Evolutionary conservation across 2,113 vertebrate genomes (phyloP).

Genomic region (Neolamprologus falcicula): DNA sequence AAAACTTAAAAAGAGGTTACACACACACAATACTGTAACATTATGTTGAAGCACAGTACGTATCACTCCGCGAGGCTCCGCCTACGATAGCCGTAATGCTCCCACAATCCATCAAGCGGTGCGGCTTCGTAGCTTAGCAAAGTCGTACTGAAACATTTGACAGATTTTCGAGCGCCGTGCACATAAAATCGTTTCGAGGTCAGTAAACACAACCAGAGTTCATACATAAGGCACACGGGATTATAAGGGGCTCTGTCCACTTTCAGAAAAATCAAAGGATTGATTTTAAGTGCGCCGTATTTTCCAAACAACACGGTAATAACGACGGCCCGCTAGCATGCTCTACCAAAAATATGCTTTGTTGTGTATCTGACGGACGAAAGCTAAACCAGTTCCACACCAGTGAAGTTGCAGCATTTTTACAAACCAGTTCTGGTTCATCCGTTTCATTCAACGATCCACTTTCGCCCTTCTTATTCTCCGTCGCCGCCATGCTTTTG

Average conservation of each 20-base stretch:
- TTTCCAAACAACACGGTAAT: rapidly evolving
- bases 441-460: rapidly evolving
- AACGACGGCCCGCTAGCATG: too few species aligned
- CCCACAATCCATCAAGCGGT: too few species aligned
- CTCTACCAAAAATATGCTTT: rapidly evolving
- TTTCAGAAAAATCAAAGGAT: too few species aligned
- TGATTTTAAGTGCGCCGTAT: rapidly evolving
- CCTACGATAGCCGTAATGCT: too few species aligned
- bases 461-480: rapidly evolving
- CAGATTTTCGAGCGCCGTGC: rapidly evolving
- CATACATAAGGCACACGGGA: too few species aligned
- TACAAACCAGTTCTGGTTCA: background rate
- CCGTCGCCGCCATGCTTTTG: rapidly evolving
- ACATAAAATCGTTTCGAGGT: too few species aligned
- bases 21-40: rapidly evolving
- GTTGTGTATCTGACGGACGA: rapidly evolving
- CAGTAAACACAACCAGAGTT: too few species aligned
- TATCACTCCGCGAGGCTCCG: too few species aligned
- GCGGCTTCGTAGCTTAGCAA: too few species aligned
- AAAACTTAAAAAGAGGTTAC: rapidly evolving
- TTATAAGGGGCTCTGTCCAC: too few species aligned
- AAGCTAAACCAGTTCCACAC: background rate
- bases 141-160: rapidly evolving
- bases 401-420: rapidly evolving
- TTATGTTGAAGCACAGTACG: too few species aligned